A percentile compares a stretch with the other conserved stretches of the same genome.
Conservation (phyloP, 2,113 vertebrate species). For the Dolichallabes microphthalmus region DNA sequence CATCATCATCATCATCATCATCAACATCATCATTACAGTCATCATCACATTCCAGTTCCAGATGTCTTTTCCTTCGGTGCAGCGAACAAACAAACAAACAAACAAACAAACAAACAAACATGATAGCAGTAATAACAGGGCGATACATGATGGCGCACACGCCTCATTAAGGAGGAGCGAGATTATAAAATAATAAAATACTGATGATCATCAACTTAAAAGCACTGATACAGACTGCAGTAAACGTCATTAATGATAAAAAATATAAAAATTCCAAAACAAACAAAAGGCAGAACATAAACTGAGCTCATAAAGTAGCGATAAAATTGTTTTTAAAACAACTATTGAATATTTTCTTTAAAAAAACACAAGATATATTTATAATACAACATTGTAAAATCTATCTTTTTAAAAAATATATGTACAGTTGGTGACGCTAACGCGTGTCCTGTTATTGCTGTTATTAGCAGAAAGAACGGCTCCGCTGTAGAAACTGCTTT, state of each 20-base stretch:
- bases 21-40: neutral
- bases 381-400: slow-evolving; percentile 84
- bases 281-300: slow-evolving; percentile 66
- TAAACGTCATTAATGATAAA: neutral
- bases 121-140: too few species aligned
- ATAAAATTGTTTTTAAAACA: slow-evolving; percentile 64
- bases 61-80: neutral
- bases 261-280: neutral
- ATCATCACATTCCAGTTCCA: neutral
- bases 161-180: neutral
- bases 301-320: neutral
- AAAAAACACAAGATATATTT: slow-evolving; percentile 87
- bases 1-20: neutral
- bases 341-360: slow-evolving; percentile 80
- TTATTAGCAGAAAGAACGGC: slow-evolving; percentile 69
- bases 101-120: too few species aligned
- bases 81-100: neutral
- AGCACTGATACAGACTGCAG: neutral
- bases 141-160: neutral
- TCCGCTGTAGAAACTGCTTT: slow-evolving; percentile 76
- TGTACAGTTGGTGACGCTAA: slow-evolving; percentile 74
- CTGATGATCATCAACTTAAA: neutral
- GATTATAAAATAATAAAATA: neutral
- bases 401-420: slow-evolving; percentile 68
- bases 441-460: slow-evolving; percentile 83